Evolutionary conservation across 2,113 vertebrate genomes (phyloP), one percentile per base, ranked within the genome.

Genomic region (Excalfactoria chinensis): DNA sequence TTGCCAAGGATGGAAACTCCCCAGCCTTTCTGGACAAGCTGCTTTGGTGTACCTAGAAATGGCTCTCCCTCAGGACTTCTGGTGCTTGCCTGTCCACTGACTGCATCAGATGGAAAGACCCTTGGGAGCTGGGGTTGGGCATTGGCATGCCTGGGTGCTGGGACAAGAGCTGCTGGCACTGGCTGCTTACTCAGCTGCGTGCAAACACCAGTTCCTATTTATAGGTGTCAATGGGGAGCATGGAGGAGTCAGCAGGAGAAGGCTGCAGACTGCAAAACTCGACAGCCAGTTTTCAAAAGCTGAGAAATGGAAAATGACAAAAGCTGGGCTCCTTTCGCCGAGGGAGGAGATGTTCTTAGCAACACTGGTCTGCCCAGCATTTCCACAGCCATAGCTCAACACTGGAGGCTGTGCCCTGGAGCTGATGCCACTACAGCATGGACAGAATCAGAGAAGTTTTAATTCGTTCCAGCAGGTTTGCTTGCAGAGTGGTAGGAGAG

Each of bases 221-320:
- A 44, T 30, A 46, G 8, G 46, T 6, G 30, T 12, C 18, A 4
- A 6, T 4, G 18, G 6, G 60, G 56, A 80, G 37, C 41, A 25
- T 0, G 1, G 11, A 69, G 55, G 25, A 58, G 11, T 48, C 62
- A 49, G 55, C 59, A 46, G 84, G 49, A 83, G 28, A 40, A 87
- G 48, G 53, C 28, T 18, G 71, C 21, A 55, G 23, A 11, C 40
- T 35, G 22, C 43, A 6, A 35, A 46, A 13, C 11, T 46, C 81
- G 51, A 40, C 0, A 1, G 25, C 28, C 6, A 4, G 5, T 6
- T 53, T 70, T 40, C 46, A 18, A 21, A 6, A 7, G 51, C 4
- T 73, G 75, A 92, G 43, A 53, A 82, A 93, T 83, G 68, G 49
- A 69, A 92, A 93, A 68, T 70, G 96, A 87, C 77, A 90, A 83